phyloP scores from a whole-genome alignment of 2,113 vertebrate species.

The Oceanites oceanicus region DNA sequence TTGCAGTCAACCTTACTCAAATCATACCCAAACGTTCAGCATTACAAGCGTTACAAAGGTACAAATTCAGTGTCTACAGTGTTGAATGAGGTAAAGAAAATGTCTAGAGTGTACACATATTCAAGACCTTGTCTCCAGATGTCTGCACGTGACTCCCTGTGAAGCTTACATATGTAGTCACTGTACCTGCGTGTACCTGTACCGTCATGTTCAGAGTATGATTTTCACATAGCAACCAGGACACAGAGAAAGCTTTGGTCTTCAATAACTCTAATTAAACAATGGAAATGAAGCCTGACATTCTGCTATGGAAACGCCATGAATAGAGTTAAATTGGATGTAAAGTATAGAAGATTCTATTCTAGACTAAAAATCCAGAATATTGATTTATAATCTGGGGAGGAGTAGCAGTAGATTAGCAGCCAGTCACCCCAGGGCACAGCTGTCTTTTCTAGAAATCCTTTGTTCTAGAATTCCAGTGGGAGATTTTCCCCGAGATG shows the following conservation, averaged over 20 bases:
- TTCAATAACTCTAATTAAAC: background rate
- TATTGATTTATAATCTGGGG: background rate
- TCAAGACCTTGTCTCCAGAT: background rate
- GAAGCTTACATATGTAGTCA: background rate
- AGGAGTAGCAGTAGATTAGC: background rate
- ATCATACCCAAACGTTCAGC: background rate
- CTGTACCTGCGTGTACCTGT: background rate
- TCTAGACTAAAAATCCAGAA: background rate
- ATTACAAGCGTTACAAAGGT: background rate
- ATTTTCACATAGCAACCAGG: background rate
- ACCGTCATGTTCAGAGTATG: background rate
- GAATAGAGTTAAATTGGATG: background rate
- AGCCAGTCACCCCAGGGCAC: background rate
- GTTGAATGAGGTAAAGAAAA: background rate
- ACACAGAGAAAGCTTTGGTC: background rate
- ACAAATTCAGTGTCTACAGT: background rate
- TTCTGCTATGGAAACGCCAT: background rate
- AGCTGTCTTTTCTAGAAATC: background rate
- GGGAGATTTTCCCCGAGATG: background rate
- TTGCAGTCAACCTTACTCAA: background rate
- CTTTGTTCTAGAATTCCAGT: conserved; percentile 7
- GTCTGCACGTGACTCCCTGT: background rate
- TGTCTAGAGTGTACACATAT: no score
- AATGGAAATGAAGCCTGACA: background rate
- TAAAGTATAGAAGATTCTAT: background rate